Base-by-base conservation (phyloP, 2,797 vertebrate species). In the Parauchenoglanis ngamensis region DNA sequence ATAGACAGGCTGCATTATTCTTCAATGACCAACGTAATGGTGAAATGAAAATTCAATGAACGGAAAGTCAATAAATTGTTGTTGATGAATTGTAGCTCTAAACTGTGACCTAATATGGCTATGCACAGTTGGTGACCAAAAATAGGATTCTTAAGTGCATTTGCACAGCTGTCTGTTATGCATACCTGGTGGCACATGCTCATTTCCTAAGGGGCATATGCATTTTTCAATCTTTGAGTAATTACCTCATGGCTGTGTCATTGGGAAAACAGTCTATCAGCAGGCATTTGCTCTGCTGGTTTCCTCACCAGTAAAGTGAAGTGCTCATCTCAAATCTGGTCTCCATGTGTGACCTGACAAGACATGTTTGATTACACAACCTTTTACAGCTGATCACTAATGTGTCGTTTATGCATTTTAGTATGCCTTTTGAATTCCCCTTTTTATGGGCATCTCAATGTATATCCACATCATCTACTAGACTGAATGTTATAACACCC, bases 91-190 rank as follows among this genome's bases (percentile, higher is more conserved):
- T 46, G 12, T 63, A 63, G 57, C 6, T 81, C 13, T 81, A 81
- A 81, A 46, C 56, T 80, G 57, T 61, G 35, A 63, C 6, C 40
- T 65, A 63, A 65, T 65, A 65, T 28, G 3, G 15, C 59, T 65
- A 17, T 81, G 35, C 7, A 17, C 40, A 46, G 7, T 65, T n/a
- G 56, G 15, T 75, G 54, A 46, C 1, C 17, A 35, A 25, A 86
- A 67, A 54, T 40, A 72, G 2, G 13, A 25, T 25, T 21, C 15
- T 86, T 86, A 31, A 59, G 65, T 54, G 78, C 46, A 65, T 82
- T 35, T 75, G n/a, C 21, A 61, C 72, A 78, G 81, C 49, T 68
- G 49, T 84, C 72, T 46, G 80, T 83, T 83, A 28, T n/a, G 25
- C 52, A 77, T 49, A 84, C 59, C 61, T 77, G 59, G 46, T 44